Evolutionary conservation across 2,888 invertebrate genomes (phyloP).

Genomic region (Andrena praecox): DNA sequence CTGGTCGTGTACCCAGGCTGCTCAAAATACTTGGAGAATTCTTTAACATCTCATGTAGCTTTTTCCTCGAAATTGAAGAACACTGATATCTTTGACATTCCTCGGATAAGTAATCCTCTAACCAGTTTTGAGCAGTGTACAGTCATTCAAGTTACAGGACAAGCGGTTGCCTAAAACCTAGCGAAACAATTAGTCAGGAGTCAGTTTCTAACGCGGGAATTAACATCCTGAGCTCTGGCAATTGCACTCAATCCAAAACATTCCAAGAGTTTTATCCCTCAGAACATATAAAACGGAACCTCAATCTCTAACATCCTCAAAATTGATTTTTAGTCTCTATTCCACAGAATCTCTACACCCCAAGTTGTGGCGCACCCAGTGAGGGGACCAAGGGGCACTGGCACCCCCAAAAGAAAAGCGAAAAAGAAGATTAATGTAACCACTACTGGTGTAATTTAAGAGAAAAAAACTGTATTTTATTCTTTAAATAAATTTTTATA

Average conservation of each 20-base stretch:
- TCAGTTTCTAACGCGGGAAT: slow-evolving; percentile 7
- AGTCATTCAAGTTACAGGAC: neutral
- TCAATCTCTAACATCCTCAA: no score
- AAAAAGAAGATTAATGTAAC: no score
- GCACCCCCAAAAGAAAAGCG: no score
- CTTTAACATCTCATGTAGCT: neutral
- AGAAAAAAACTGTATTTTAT: no score
- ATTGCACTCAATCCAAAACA: neutral
- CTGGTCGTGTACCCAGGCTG: neutral
- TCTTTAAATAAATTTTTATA: no score
- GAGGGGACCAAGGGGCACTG: no score
- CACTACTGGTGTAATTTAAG: no score
- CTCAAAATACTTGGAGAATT: slow-evolving; percentile 1
- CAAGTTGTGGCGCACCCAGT: no score
- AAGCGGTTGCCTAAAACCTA: neutral
- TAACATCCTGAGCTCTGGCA: slow-evolving; percentile 24
- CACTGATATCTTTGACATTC: neutral
- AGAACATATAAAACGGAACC: neutral
- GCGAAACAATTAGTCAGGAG: slow-evolving; percentile 1
- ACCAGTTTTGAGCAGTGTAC: neutral
- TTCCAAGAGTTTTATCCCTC: neutral
- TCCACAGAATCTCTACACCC: no score
- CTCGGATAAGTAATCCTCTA: neutral
- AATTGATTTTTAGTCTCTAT: no score
- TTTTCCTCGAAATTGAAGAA: neutral